These are phyloP conservation scores for Diarsia brunnea DNA, from an alignment of 2,888 invertebrate species.

Conservation along the genomic window DNA sequence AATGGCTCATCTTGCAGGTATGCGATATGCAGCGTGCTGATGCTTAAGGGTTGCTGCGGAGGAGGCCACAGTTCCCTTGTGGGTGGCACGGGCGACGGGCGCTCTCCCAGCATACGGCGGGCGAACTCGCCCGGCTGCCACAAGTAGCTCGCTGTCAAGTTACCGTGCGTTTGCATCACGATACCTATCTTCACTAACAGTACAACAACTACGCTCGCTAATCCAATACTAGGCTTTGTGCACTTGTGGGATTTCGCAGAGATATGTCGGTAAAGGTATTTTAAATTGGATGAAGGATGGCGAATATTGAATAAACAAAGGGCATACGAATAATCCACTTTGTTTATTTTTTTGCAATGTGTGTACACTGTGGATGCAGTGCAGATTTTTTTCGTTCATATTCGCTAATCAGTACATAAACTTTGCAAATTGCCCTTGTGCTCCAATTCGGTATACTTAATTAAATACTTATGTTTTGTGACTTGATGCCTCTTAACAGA, in stretches of 20 bases:
- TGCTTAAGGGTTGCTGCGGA: conserved; percentile 83
- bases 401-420: too few relatives aligned
- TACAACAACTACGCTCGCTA: conserved; percentile 79
- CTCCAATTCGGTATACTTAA: background rate
- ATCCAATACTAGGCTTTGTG: conserved; percentile 86
- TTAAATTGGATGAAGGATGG: conserved; percentile 82
- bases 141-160: conserved; percentile 86
- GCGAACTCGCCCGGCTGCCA: conserved; percentile 89
- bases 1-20: conserved; percentile 84
- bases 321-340: conserved; percentile 57
- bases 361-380: conserved; percentile 15
- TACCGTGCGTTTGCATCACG: conserved; percentile 88
- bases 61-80: conserved; percentile 86
- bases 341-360: conserved; percentile 21
- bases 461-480: background rate
- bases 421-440: background rate
- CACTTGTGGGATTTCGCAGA: conserved; percentile 86
- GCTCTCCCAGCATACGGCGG: conserved; percentile 86
- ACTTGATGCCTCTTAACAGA: background rate
- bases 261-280: conserved; percentile 77
- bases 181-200: conserved; percentile 80
- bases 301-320: conserved; percentile 75
- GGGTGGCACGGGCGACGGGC: conserved; percentile 86
- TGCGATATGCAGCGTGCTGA: conserved; percentile 87
- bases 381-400: background rate